These are phyloP conservation scores for Apotomis turbidana DNA, from an alignment of 2,888 invertebrate genomes.

Conservation along the genomic window DNA sequence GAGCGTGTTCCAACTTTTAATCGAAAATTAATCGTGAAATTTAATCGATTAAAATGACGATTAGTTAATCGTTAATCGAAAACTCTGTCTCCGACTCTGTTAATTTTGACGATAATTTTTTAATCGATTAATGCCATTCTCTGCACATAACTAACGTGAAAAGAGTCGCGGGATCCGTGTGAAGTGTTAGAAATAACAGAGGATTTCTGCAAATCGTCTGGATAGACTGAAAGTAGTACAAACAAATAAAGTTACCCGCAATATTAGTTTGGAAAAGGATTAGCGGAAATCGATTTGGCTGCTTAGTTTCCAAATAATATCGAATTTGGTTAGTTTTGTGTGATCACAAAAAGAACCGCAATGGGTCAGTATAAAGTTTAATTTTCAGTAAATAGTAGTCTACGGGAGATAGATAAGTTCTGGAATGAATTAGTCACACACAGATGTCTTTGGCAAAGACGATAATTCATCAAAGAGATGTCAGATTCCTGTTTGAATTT, in stretches of 20 bases:
- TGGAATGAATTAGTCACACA: background rate
- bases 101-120: no score
- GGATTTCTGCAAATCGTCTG: background rate
- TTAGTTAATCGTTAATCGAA: no score
- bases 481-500: background rate
- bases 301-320: background rate
- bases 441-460: background rate
- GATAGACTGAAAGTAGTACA: background rate
- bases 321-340: background rate
- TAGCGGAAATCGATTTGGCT: background rate
- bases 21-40: no score
- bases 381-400: background rate
- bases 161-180: background rate
- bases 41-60: no score
- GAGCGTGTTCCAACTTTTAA: no score
- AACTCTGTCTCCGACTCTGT: no score
- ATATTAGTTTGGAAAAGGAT: slow-evolving; percentile 1
- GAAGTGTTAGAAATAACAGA: background rate
- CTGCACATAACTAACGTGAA: no score
- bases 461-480: background rate
- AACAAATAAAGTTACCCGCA: background rate
- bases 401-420: background rate
- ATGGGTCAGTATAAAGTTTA: background rate
- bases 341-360: background rate
- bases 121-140: no score